These are phyloP conservation scores for Torymus aiolomorphi DNA, from an alignment of 2,888 invertebrate genomes.

Conservation along the genomic window DNA sequence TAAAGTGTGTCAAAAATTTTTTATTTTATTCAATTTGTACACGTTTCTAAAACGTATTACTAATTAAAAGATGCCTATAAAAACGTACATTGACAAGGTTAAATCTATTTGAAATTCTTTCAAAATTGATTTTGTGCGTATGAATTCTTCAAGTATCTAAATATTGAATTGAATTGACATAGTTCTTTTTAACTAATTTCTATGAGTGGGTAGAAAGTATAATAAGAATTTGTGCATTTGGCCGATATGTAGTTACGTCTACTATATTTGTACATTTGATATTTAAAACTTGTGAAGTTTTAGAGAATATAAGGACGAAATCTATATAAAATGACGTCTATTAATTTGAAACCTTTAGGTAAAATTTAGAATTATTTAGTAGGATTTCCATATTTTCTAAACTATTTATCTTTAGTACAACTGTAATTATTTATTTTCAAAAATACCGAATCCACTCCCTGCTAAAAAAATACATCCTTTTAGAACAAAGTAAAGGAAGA, in stretches of 20 bases:
- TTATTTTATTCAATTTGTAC: not conserved
- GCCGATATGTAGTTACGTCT: not conserved
- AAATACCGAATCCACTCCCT: constrained; percentile 23
- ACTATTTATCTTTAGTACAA: no score
- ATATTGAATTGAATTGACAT: not conserved
- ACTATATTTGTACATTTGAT: not conserved
- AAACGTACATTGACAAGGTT: constrained; percentile 8
- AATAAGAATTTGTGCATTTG: no score
- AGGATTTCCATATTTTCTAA: no score
- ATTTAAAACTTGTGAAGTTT: not conserved
- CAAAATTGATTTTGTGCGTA: not conserved
- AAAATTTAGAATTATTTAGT: no score
- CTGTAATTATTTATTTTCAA: constrained; percentile 16
- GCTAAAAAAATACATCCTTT: constrained; percentile 32
- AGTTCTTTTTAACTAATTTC: no score
- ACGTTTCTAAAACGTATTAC: no score
- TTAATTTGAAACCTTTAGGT: no score
- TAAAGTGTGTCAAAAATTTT: not conserved
- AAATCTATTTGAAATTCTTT: not conserved
- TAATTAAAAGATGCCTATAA: not conserved
- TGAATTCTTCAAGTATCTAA: no score
- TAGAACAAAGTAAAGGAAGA: constrained; percentile 39
- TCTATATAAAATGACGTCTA: not conserved
- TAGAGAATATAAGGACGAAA: not conserved
- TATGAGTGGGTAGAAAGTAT: no score